Conservation (phyloP, 2,797 vertebrate species). For the Morelia viridis region DNA sequence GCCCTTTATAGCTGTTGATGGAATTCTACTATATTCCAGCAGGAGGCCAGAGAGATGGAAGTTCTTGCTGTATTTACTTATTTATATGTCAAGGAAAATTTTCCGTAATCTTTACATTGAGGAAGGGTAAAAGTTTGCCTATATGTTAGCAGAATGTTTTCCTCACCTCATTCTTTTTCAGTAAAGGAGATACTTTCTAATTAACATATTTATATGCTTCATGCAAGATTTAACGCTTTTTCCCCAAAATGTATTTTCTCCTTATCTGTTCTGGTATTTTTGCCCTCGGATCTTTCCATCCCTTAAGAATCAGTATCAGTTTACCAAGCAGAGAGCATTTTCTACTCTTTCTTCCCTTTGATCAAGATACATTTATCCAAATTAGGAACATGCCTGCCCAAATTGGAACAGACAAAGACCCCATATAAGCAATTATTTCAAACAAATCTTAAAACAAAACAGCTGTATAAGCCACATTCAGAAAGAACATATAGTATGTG, state of each 20-base stretch:
- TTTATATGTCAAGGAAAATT: conserved; percentile 63
- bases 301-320: conserved; percentile 44
- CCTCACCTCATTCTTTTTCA: conserved; percentile 40
- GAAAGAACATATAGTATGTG: conserved; percentile 52
- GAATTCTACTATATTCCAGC: conserved; percentile 56
- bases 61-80: conserved; percentile 57
- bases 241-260: conserved; percentile 18
- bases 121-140: conserved; percentile 54
- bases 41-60: conserved; percentile 43
- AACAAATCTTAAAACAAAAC: conserved; percentile 65
- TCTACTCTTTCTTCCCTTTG: conserved; percentile 52
- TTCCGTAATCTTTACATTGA: conserved; percentile 53
- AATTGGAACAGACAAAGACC: conserved; percentile 54
- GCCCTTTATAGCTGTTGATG: conserved; percentile 52
- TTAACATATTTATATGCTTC: conserved; percentile 32
- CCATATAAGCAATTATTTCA: conserved; percentile 60
- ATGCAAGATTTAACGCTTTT: conserved; percentile 1
- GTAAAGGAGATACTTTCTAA: conserved; percentile 41
- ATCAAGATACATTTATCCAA: conserved; percentile 58
- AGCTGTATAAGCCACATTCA: conserved; percentile 50
- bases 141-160: conserved; percentile 52
- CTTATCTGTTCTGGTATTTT: neutral
- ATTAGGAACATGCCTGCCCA: conserved; percentile 57
- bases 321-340: conserved; percentile 52
- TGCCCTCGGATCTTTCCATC: conserved; percentile 38